Evolutionary conservation across 2,113 vertebrate species (phyloP).

Genomic region (Dicaeum eximium): DNA sequence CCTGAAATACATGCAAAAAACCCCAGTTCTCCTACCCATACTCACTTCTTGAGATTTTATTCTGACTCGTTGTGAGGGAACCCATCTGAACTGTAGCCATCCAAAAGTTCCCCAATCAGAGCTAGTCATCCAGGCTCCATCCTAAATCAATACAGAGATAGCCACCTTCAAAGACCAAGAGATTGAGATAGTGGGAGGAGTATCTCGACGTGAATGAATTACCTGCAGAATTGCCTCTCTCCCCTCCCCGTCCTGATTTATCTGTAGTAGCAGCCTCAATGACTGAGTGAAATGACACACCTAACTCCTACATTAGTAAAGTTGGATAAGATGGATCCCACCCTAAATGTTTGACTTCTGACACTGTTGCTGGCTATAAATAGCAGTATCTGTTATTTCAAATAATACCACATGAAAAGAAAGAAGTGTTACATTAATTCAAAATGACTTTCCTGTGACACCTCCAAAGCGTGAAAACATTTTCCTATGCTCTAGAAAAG

Average conservation of each 20-base stretch:
- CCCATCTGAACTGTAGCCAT: not conserved
- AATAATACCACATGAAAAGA: constrained; percentile 9
- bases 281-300: not conserved
- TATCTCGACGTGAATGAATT: not conserved
- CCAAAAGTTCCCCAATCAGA: constrained; percentile 9
- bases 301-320: not conserved
- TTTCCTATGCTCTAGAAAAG: not conserved
- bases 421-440: not conserved
- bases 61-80: not conserved
- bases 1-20: not conserved
- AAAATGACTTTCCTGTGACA: constrained; percentile 6
- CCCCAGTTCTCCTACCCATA: not conserved
- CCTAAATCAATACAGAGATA: constrained; percentile 31
- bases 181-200: constrained; percentile 15
- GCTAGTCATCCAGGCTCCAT: constrained; percentile 49
- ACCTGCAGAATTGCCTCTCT: not conserved
- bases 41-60: not conserved
- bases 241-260: not conserved
- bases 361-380: not conserved
- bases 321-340: not conserved
- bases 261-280: not conserved
- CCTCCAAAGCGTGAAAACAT: not conserved
- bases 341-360: not conserved
- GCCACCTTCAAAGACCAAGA: constrained; percentile 40
- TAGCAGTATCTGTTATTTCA: not conserved